Base-by-base conservation (phyloP, 2,888 invertebrate genomes). In the Tachina grossa region DNA sequence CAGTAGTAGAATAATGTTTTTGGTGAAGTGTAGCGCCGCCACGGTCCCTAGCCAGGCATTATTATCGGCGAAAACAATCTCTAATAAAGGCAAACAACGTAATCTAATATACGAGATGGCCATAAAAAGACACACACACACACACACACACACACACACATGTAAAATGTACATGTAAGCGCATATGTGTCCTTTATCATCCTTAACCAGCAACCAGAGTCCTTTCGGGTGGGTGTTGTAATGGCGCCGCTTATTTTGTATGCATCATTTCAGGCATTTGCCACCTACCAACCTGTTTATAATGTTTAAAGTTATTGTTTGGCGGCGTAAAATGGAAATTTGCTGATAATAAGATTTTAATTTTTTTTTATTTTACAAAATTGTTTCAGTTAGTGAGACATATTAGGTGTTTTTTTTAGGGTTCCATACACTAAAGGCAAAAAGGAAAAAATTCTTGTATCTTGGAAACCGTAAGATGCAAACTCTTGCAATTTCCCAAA, bases 51-150 rank as follows among this genome's bases (percentile, higher is more conserved):
- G 65, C 14, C 16, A 22, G 47, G 22, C 22, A 19, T 47, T 65
- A 6, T 31, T 22, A 65, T 47, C 65, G 41, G 31, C 47, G 65
- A 31, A 49, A 65, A 65, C 63, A 65, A 53, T 75, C 65, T 63
- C 45, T 65, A 75, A 65, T 75, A 63, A 75, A 65, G 10, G 41
- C 49, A 78, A 41, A 41, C 59, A 51, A 13, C 4, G 43, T n/a
- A 47, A 14, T 51, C 11, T 69, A 39, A 61, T 69, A 19, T 55
- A 43, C n/a, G 53, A 55, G 68, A n/a, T 68, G 51, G 16, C 13
- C 41, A 39, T 55, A 69, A 69, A 31, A 2, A 31, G 47, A 65
- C 16, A 14, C 55, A 55, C 11, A 41, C 49, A 31, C 65, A 65
- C 16, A 14, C 55, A 55, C 11, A 41, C 49, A 31, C 31, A 31